Base-by-base conservation (phyloP, 2,888 invertebrate species). In the Andrena haemorrhoa region DNA sequence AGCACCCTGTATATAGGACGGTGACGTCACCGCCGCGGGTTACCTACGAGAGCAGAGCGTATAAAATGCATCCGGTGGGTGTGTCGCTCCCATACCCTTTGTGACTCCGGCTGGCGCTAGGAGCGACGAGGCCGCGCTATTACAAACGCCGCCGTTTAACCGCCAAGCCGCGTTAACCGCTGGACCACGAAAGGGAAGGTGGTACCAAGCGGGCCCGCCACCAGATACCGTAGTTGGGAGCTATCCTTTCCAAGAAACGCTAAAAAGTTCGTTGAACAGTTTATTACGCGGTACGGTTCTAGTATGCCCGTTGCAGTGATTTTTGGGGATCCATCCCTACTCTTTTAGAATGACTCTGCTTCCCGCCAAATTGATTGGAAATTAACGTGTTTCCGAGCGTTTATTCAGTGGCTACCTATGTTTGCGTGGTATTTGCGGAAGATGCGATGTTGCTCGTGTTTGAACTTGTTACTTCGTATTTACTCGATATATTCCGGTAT, bases 31-130 rank as follows among this genome's bases (percentile, higher is more conserved):
- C 87, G 29, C 33, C 41, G 79, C 79, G 86, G 80, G 87, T 90
- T 89, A 89, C 89, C 90, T 90, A 90, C 86, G 87, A 89, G 89
- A 86, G 82, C 87, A 78, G 86, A 87, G 87, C 82, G 82, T 91
- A 91, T 92, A 92, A 92, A 92, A 91, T 92, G 91, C 91, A 92
- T 93, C 93, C 93, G 93, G 93, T 92, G 93, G 92, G 92, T 93
- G 93, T 93, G 92, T 92, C 92, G 92, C 92, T 92, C 92, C 91
- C 92, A 92, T 91, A 92, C 91, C 91, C 91, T 90, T 91, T 91
- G 90, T 91, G 90, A 91, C 91, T 91, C 90, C 85, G 84, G 78
- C 85, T 87, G 89, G 90, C 90, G 90, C 89, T 91, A 87, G 88
- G 88, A 91, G 87, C 89, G 89, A 90, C 90, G 90, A 89, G 89